Conservation (phyloP, 2,888 invertebrate species). For the Resseliella maxima region DNA sequence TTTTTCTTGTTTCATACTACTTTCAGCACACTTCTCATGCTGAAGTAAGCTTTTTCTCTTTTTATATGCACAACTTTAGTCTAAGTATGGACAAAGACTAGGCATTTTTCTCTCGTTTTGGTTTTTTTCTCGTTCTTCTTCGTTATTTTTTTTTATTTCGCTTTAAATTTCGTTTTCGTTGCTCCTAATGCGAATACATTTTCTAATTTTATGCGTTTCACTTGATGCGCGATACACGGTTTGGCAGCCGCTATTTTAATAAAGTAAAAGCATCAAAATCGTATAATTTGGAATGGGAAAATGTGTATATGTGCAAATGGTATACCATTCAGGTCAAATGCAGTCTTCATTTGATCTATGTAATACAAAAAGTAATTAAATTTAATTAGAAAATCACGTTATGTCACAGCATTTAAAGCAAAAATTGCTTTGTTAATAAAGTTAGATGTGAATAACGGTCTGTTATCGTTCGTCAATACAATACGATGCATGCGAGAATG, state of each 20-base stretch:
- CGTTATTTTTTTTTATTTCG: too few species aligned
- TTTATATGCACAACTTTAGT: background rate
- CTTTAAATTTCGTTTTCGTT: too few species aligned
- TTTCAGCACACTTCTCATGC: background rate
- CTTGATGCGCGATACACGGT: background rate
- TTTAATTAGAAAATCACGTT: conserved; percentile 53
- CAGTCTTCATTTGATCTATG: conserved; percentile 41
- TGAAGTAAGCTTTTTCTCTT: background rate
- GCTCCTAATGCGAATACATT: background rate
- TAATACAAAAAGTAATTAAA: conserved; percentile 26
- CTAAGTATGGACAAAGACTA: background rate
- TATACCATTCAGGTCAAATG: background rate
- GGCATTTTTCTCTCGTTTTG: background rate
- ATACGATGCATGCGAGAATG: background rate
- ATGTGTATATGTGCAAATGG: background rate
- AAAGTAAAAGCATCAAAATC: too few species aligned
- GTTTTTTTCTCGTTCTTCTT: background rate
- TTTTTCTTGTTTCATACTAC: background rate
- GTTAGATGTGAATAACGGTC: background rate
- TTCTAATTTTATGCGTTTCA: background rate
- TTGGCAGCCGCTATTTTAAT: too few species aligned
- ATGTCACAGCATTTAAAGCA: conserved; percentile 37
- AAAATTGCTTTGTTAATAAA: conserved; percentile 45
- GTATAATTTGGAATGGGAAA: background rate
- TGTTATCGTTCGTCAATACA: background rate